A percentile compares a stretch with the other conserved stretches of the same genome.
phyloP scores from a whole-genome alignment of 2,113 vertebrate genomes.

The Engraulis encrasicolus region DNA sequence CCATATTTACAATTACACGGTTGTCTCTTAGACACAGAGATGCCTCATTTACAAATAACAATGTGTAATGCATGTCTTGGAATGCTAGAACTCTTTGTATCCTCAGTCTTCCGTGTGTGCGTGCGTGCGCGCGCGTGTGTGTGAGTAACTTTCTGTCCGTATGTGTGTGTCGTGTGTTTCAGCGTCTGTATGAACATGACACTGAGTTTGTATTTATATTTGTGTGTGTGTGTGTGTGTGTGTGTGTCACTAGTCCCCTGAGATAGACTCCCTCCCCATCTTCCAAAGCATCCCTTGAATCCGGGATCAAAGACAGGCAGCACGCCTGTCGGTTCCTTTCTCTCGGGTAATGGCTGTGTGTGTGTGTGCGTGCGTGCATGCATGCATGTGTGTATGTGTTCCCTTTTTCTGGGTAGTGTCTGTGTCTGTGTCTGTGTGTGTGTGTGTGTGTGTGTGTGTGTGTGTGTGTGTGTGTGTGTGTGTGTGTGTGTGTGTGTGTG shows the following conservation, averaged over 20 bases:
- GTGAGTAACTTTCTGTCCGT: not conserved
- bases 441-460: too few species aligned
- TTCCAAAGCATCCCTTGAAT: constrained; percentile 5
- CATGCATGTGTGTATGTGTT: too few species aligned
- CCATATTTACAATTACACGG: not conserved
- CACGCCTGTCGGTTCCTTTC: constrained; percentile 10
- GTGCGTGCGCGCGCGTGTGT: too few species aligned
- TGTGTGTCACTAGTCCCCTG: not conserved
- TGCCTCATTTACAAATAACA: not conserved
- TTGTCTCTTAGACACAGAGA: not conserved
- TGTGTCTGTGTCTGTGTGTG: too few species aligned
- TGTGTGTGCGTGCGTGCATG: too few species aligned
- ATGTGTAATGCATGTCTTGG: not conserved
- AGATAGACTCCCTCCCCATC: constrained; percentile 11
- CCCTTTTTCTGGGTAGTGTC: too few species aligned
- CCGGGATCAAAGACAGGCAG: constrained; percentile 30
- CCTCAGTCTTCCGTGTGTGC: not conserved
- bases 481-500: too few species aligned
- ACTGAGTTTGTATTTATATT: not conserved
- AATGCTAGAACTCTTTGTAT: not conserved
- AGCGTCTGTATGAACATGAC: not conserved
- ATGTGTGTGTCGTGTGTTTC: not conserved
- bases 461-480: too few species aligned
- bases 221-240: not conserved
- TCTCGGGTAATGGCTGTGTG: too few species aligned